phyloP scores from a whole-genome alignment of 2,888 invertebrate species.

The Stegana nigrithorax region DNA sequence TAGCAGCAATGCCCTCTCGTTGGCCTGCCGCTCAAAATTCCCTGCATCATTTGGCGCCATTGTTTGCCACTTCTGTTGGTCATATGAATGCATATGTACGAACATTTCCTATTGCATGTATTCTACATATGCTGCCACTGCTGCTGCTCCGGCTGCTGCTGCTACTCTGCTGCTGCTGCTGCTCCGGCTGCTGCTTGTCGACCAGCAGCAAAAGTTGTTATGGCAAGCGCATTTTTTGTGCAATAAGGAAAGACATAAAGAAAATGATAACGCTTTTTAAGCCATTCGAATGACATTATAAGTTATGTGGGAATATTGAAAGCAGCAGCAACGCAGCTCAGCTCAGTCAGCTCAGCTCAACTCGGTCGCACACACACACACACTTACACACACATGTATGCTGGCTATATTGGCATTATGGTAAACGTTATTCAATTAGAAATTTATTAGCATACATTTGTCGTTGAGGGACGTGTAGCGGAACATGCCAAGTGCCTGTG shows the following conservation, averaged over 20 bases:
- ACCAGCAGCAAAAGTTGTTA: neutral
- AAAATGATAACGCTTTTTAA: conserved; percentile 48
- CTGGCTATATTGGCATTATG: conserved; percentile 37
- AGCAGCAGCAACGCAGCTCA: neutral
- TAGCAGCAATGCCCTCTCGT: too few relatives aligned
- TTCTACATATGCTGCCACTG: neutral
- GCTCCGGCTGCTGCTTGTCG: neutral
- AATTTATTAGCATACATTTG: conserved; percentile 45
- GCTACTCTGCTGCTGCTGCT: neutral
- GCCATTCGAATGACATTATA: conserved; percentile 47
- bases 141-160: neutral
- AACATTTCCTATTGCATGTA: neutral
- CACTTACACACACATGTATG: neutral
- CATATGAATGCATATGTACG: neutral
- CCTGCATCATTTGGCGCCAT: conserved; percentile 1
- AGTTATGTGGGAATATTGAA: conserved; percentile 35
- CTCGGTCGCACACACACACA: too few relatives aligned
- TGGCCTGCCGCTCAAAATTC: too few relatives aligned
- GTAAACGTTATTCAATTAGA: conserved; percentile 47
- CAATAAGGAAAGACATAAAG: conserved; percentile 48
- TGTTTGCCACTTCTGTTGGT: conserved; percentile 3
- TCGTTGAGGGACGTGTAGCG: neutral
- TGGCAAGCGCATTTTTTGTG: conserved; percentile 34
- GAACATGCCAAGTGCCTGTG: neutral
- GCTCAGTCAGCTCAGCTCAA: too few relatives aligned